These are phyloP conservation scores for Dynastes hyllus DNA, from an alignment of 2,888 invertebrate genomes.

Conservation along the genomic window DNA sequence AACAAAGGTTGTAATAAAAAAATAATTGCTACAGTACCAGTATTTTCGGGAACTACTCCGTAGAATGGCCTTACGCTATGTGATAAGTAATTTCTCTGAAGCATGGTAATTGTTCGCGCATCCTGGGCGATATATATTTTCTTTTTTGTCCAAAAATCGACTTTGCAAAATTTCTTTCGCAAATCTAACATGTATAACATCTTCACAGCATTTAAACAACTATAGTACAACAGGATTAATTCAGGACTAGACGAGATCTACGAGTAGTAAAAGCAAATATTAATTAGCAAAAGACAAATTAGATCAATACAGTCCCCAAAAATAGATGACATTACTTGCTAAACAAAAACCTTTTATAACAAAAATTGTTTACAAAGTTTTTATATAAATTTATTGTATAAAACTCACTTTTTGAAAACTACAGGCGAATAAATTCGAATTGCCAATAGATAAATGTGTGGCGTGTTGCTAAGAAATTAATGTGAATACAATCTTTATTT, in stretches of 20 bases:
- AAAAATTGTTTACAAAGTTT: too few relatives aligned
- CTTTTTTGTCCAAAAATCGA: conserved; percentile 69
- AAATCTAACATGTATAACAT: conserved; percentile 89
- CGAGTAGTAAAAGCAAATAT: conserved; percentile 5
- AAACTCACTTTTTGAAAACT: too few relatives aligned
- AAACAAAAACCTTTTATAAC: too few relatives aligned
- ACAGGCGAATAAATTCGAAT: too few relatives aligned
- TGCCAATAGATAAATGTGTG: too few relatives aligned
- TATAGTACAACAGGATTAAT: conserved; percentile 67
- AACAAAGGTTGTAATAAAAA: background rate
- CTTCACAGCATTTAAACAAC: conserved; percentile 67
- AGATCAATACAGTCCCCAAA: background rate
- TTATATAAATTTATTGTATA: too few relatives aligned
- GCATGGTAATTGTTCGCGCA: conserved; percentile 56
- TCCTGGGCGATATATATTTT: conserved; percentile 69
- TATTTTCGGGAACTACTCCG: conserved; percentile 61
- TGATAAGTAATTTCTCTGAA: conserved; percentile 68
- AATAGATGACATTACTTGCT: background rate
- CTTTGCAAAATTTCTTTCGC: conserved; percentile 82
- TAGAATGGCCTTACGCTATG: conserved; percentile 67
- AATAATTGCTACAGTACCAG: conserved; percentile 5
- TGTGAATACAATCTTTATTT: too few relatives aligned
- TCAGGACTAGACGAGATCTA: conserved; percentile 65
- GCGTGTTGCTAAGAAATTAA: too few relatives aligned
- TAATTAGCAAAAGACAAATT: too few relatives aligned